These are phyloP conservation scores for Datnioides undecimradiatus DNA, from an alignment of 2,113 vertebrate species.

Conservation along the genomic window DNA sequence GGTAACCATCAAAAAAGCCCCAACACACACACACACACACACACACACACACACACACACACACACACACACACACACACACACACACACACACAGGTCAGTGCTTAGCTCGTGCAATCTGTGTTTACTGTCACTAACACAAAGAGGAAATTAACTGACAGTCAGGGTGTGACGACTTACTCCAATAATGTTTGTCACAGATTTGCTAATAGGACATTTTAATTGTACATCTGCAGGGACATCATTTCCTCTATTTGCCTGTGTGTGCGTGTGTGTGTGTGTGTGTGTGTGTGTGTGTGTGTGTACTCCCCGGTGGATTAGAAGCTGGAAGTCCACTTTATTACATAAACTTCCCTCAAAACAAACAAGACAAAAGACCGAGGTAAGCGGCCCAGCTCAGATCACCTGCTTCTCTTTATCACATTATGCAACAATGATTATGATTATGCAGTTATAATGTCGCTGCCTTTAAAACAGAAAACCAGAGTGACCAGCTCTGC, in stretches of 20 bases:
- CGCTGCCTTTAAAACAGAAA: too few relatives aligned
- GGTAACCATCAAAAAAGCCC: constrained; percentile 70
- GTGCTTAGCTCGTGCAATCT: constrained; percentile 19
- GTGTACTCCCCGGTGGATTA: neutral
- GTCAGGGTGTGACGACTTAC: neutral
- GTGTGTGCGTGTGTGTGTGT: constrained; percentile 4
- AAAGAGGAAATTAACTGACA: constrained; percentile 69
- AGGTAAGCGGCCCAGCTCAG: neutral
- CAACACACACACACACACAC: constrained; percentile 26
- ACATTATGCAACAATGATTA: neutral
- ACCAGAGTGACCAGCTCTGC: too few relatives aligned
- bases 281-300: constrained; percentile 1
- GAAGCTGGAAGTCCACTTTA: constrained; percentile 12
- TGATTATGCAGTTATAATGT: too few relatives aligned
- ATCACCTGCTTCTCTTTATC: neutral
- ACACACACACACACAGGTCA: constrained; percentile 43
- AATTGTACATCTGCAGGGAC: neutral
- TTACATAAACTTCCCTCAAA: constrained; percentile 16
- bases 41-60: constrained; percentile 29
- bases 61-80: constrained; percentile 32
- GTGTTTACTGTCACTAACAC: constrained; percentile 66
- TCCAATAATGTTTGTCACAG: neutral
- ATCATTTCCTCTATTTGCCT: constrained; percentile 31
- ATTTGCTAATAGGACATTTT: neutral
- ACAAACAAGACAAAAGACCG: too few relatives aligned